Conservation (phyloP, 53 echinoderm and acorn worm genomes). For the Echinarachnius parma region DNA sequence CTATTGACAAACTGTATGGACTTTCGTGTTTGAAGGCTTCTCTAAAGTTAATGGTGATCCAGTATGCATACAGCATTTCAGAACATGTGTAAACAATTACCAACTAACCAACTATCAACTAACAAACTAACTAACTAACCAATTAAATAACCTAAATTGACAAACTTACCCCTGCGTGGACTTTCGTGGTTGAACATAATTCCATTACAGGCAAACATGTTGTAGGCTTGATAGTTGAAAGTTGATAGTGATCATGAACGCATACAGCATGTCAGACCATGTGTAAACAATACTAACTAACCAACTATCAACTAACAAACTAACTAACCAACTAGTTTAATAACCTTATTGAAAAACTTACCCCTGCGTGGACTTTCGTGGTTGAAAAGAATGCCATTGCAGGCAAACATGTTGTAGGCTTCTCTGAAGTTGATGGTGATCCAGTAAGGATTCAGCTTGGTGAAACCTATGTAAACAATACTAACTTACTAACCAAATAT, state of each 20-base stretch:
- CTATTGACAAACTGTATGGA: slow-evolving; percentile 43
- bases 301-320: too few relatives aligned
- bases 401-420: slow-evolving; percentile 88
- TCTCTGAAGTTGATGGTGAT: slow-evolving; percentile 90
- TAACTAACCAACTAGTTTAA: neutral
- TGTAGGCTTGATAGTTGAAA: slow-evolving; percentile 78
- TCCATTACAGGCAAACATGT: slow-evolving; percentile 85
- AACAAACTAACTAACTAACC: too few relatives aligned
- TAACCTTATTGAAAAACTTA: slow-evolving; percentile 8
- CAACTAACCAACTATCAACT: too few relatives aligned
- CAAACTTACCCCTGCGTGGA: slow-evolving; percentile 73
- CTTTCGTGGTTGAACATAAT: slow-evolving; percentile 91
- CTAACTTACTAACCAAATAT: too few relatives aligned
- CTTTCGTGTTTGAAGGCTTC: slow-evolving; percentile 96
- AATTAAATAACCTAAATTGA: neutral
- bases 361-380: slow-evolving; percentile 92
- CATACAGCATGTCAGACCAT: slow-evolving; percentile 83
- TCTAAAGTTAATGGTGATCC: slow-evolving; percentile 90
- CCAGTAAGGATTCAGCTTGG: slow-evolving; percentile 88
- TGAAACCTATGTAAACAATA: slow-evolving; percentile 74
- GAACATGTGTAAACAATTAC: too few relatives aligned
- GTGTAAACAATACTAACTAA: too few relatives aligned
- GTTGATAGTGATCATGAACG: slow-evolving; percentile 89
- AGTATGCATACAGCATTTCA: slow-evolving; percentile 84
- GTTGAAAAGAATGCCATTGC: slow-evolving; percentile 84